Base-by-base conservation (phyloP, 2,888 invertebrate genomes). In the Julus scanicus region DNA sequence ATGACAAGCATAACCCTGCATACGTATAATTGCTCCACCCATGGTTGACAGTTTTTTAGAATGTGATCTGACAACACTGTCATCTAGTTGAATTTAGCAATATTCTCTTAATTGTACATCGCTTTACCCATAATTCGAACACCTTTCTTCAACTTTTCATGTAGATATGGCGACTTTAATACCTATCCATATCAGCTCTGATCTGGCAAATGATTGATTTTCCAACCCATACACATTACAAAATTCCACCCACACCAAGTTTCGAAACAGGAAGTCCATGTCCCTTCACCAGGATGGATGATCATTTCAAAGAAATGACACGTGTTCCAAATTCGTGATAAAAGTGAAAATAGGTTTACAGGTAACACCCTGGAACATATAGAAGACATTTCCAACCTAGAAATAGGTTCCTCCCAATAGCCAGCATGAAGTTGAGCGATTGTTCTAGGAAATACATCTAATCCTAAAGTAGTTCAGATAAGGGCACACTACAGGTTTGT, bases 241-340 rank as follows among this genome's bases (percentile, higher is more conserved):
- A 44, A 53, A 17, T 17, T 13, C 53, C 53, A 53, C 53, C 53
- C 13, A 17, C 53, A 13, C 53, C 15, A 13, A n/a, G 17, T 53
- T 53, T 53, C 53, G 20, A 63, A 63, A n/a, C 63, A 44, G 63
- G 63, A 63, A 63, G 63, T 63, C 63, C 63, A n/a, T 53, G 53
- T 15, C 53, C 63, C 63, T 5, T 17, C n/a, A 20, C 8, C 29
- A 29, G 29, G 29, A 71, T 29, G 29, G n/a, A n/a, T n/a, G n/a
- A 29, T 9, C 71, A 71, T 6, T 29, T 71, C 71, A 29, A n/a
- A 71, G 20, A 71, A 71, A 71, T 71, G 71, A 8, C 71, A 71
- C 20, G 29, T 11, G 29, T 29, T 71, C 29, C 29, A 71, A 9
- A 71, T 71, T 71, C 71, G 71, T 29, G 29, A 71, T 71, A 29